Evolutionary conservation across 2,797 vertebrate genomes (phyloP), one percentile per base, ranked within the genome.

Genomic region (Pempheris klunzingeri): DNA sequence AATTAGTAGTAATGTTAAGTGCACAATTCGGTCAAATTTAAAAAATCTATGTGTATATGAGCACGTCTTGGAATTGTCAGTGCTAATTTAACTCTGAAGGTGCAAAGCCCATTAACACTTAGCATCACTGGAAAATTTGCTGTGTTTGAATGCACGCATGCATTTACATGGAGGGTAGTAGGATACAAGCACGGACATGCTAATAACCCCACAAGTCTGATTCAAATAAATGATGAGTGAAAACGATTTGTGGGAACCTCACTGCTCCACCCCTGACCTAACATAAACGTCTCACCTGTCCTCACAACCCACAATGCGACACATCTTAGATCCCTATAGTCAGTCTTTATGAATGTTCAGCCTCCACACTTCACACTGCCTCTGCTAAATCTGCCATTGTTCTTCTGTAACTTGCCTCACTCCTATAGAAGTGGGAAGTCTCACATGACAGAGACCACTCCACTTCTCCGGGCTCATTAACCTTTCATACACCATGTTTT

Each of bases 381-480:
- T 62, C 64, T 44, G 46, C 78, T 60, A 13, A 83, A 83, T 53
- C 60, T 36, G 44, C 54, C 61, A 39, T 47, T 72, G 62, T 52
- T 62, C 64, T 58, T 68, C 77, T 58, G 24, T 53, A 69, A 26
- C 44, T 78, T 53, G 55, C 20, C 58, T 86, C 71, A n/a, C 38
- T 88, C 64, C 58, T 81, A 26, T 34, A 53, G 41, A 78, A 65
- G 74, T 62, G 50, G 52, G 60, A 78, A 74, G 86, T 84, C 78
- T 90, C 84, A 64, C 66, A 78, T 82, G 77, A 86, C 88, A 73
- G 69, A 83, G 78, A 78, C 77, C 71, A 83, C 80, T 84, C 36
- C 61, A 71, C 69, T 88, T 81, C 79, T 84, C 66, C 24, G 9
- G 53, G 77, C 83, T 92, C 84, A 91, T 92, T 89, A 89, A 91